Evolutionary conservation across 1,140 invertebrate genomes (phyloP), one percentile per base, ranked within the genome.

Genomic region (Philotrypesis tridentata): DNA sequence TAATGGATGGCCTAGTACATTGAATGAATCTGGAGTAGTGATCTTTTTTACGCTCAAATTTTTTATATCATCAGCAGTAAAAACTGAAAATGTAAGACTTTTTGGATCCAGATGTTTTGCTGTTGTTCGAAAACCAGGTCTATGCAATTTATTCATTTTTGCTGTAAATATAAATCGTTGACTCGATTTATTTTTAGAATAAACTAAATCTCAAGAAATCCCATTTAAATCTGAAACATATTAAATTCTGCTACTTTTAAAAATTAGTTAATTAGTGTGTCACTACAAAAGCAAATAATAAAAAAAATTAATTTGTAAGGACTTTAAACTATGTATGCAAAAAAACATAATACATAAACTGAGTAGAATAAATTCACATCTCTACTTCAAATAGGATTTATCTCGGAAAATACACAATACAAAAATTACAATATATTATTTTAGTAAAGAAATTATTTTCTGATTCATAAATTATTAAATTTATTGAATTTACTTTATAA

Each of bases 1-100:
- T 25, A 95, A 92, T 2, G 97, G 95, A 92, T 98, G 95, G 0
- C 96, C 96, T 65, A 99, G 92, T 21, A 93, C 90, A 92, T 99
- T 97, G 88, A 99, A 98, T 1, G 96, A 95, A 76, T 96, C 90
- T 0, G 96, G 94, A 74, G 96, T 97, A 1, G 94, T 95, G 29
- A 99, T 94, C 92, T 98, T 96, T 0, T 96, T 93, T 0, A 98
- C 96, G 92, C 97, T 98, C 4, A 99, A 91, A 85, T 96, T 95
- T 86, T 93, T 93, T n/a, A 99, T 95, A 89, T 99, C 97, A 76
- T 98, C 94, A 63, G 93, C 89, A 21, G 94, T 95, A 86, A 96
- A 98, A 71, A 96, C 90, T 0, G 94, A 93, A 87, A 97, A 96
- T 79, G 92, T 91, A 37, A 95, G 82, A 55, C 91, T 90, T n/a